Evolutionary conservation across 92 coral and sea anemone species (phyloP), one percentile per base, ranked within the genome.

Genomic region (Blastomussa wellsi): DNA sequence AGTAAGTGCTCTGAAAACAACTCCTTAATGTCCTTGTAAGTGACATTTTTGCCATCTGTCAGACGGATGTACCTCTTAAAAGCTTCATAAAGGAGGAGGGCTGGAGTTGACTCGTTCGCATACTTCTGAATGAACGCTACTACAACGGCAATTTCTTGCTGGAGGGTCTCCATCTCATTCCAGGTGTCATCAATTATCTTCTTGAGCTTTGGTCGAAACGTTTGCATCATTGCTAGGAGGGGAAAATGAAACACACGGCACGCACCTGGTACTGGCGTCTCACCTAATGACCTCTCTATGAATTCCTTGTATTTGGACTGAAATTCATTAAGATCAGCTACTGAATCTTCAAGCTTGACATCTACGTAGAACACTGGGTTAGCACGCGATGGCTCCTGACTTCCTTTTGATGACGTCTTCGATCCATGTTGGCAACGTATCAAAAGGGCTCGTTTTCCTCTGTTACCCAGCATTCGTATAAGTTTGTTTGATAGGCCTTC

Each of bases 191-290:
- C 66, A 15, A 95, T 85, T 74, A 95, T 95, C 72, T 82, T 81
- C 78, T 66, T 37, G 0, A 95, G 86, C 73, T 89, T 95, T n/a
- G 86, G 90, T 19, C 57, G 90, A 81, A 86, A 95, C 52, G 65
- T 82, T 86, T 64, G 85, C 85, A 90, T 72, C 98, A 95, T 95
- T 38, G 98, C 94, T 38, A 95, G 81, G 28, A 95, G 92, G 7
- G 98, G 98, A 73, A 95, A 95, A 41, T 95, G 98, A 69, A 95
- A 95, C 22, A 95, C 98, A 68, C 98, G 94, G 36, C 92, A 78
- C 22, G 91, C 90, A 4, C 91, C 85, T 0, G 84, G 32, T 0
- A 15, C 28, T 22, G 71, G 69, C 7, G 76, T 64, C 68, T 81
- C 72, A 8, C 47, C 78, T 24, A 79, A 60, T 0, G 94, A 83